phyloP scores from a whole-genome alignment of 2,113 vertebrate species.

The Paraplagusia blochii region DNA sequence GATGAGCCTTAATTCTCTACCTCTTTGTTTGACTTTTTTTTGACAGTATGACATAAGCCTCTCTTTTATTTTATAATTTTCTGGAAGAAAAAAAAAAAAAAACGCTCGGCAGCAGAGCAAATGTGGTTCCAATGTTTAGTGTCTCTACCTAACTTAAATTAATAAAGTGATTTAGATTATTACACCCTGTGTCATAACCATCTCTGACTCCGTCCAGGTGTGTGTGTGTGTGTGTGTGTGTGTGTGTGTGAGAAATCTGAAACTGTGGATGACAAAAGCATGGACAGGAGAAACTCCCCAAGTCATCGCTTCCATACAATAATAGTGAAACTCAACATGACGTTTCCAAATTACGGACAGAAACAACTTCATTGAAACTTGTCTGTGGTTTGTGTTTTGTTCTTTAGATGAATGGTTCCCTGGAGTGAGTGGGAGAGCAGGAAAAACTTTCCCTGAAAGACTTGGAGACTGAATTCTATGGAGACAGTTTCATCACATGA shows the following conservation, averaged over 20 bases:
- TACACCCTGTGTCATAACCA: conserved; percentile 47
- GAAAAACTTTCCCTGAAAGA: no score
- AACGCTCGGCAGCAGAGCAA: conserved; percentile 71
- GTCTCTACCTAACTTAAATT: conserved; percentile 85
- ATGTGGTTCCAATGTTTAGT: conserved; percentile 80
- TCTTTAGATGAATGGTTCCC: no score
- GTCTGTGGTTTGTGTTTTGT: no score
- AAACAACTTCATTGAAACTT: no score
- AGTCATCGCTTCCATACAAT: no score
- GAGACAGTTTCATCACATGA: no score
- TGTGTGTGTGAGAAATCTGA: not conserved
- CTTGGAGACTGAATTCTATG: no score
- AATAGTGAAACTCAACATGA: no score
- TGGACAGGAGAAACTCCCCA: no score
- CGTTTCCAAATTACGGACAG: no score
- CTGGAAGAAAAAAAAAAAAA: no score
- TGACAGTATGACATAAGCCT: conserved; percentile 73
- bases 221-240: not conserved
- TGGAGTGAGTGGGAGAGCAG: no score
- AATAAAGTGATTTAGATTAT: conserved; percentile 85
- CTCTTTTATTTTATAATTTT: conserved; percentile 70
- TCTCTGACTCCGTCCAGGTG: not conserved
- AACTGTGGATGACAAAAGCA: not conserved
- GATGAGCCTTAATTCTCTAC: conserved; percentile 81
- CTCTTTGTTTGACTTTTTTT: conserved; percentile 71